Conservation (phyloP, 2,888 invertebrate species). For the Helicoverpa assulta region DNA sequence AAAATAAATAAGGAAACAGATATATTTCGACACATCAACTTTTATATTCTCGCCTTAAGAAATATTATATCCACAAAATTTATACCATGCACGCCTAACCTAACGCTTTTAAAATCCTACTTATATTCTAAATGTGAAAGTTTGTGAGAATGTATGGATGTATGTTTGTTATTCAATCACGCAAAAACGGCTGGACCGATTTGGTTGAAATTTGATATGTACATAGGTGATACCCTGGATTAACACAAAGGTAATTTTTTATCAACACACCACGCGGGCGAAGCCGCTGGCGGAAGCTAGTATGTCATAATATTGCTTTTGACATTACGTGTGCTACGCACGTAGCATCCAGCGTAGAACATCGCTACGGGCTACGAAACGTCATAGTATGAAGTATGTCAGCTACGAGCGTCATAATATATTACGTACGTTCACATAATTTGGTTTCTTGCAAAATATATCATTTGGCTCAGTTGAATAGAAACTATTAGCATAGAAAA, state of each 20-base stretch:
- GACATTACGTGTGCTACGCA: conserved; percentile 1
- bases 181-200: too few species aligned
- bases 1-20: conserved; percentile 11
- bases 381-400: conserved; percentile 1
- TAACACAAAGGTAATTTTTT: too few species aligned
- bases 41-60: background rate
- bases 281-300: too few species aligned
- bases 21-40: background rate
- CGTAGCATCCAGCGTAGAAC: background rate
- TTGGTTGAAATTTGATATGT: too few species aligned
- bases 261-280: too few species aligned
- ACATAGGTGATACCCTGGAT: too few species aligned
- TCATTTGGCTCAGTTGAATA: background rate
- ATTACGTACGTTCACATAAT: conserved; percentile 13
- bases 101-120: background rate
- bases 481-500: background rate
- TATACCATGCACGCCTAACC: background rate
- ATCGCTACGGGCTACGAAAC: background rate
- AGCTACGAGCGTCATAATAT: conserved; percentile 8
- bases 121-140: too few species aligned
- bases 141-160: too few species aligned
- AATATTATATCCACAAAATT: background rate
- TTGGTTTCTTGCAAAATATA: background rate
- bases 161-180: too few species aligned
- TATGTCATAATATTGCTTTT: background rate